Evolutionary conservation across 2,113 vertebrate species (phyloP).

Genomic region (Penelope pileata): DNA sequence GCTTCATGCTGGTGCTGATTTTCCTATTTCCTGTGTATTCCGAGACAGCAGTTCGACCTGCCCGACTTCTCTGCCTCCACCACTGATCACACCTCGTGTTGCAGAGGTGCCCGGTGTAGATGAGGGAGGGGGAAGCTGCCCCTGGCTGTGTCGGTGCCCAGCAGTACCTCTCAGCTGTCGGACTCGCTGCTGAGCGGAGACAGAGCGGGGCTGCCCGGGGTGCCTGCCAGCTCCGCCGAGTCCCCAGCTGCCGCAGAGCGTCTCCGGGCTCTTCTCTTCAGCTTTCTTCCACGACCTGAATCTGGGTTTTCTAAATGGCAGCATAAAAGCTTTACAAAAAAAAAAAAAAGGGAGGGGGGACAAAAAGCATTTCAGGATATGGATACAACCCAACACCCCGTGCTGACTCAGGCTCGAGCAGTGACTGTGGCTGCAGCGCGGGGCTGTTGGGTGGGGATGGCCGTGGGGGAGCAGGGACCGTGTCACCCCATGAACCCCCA

Average conservation of each 20-base stretch:
- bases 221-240: not conserved
- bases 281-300: not conserved
- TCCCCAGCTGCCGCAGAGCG: slow-evolving; percentile 19
- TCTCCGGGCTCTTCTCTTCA: not conserved
- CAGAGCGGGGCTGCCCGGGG: no score
- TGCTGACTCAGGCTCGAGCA: not conserved
- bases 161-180: not conserved
- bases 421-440: not conserved
- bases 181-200: not conserved
- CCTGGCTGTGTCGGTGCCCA: fast-evolving
- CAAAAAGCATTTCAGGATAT: not conserved
- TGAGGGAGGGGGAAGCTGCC: not conserved
- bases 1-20: not conserved
- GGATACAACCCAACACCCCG: fast-evolving
- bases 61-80: not conserved
- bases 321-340: not conserved
- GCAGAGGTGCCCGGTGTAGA: fast-evolving
- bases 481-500: fast-evolving
- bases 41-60: not conserved
- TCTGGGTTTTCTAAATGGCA: not conserved
- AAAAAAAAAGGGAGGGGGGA: not conserved
- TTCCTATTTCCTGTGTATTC: fast-evolving
- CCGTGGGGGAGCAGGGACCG: not conserved
- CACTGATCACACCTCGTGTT: not conserved
- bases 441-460: not conserved